Percentiles rank a stretch among this genome's conserved stretches.
Conservation (phyloP, 2,113 vertebrate genomes). For the Otolemur garnettii region DNA sequence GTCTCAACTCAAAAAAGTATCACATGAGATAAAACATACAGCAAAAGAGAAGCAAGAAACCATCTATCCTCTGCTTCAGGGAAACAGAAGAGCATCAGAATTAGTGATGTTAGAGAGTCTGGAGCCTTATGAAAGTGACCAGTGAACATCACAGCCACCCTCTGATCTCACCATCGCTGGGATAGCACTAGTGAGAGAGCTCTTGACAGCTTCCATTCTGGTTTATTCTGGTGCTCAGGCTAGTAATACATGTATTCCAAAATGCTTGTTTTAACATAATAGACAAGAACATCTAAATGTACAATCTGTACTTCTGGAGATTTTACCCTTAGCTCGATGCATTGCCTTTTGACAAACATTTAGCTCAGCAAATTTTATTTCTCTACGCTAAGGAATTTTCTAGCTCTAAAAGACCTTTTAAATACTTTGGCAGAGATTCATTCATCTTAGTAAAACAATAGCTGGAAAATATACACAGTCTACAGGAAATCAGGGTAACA, state of each 20-base stretch:
- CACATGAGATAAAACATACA: neutral
- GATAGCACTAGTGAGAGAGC: neutral
- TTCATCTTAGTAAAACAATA: slow-evolving; percentile 77
- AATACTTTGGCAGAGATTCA: slow-evolving; percentile 75
- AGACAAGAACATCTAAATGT: slow-evolving; percentile 67
- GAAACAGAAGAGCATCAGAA: neutral
- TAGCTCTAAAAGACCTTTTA: slow-evolving; percentile 73
- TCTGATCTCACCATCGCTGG: neutral
- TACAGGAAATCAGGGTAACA: slow-evolving; percentile 73
- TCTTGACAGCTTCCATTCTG: neutral
- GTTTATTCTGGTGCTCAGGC: slow-evolving; percentile 35
- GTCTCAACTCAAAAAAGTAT: neutral
- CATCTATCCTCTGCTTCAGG: neutral
- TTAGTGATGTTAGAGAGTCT: neutral
- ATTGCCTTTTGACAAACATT: slow-evolving; percentile 74
- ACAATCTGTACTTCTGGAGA: slow-evolving; percentile 61
- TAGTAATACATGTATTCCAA: slow-evolving; percentile 52
- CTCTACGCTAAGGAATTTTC: slow-evolving; percentile 76
- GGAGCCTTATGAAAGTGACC: neutral
- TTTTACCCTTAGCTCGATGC: slow-evolving; percentile 61
- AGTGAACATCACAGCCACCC: neutral
- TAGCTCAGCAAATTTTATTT: slow-evolving; percentile 78
- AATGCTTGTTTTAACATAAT: slow-evolving; percentile 70
- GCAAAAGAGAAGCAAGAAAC: neutral
- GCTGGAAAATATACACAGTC: slow-evolving; percentile 69